Conservation (phyloP, 2,797 vertebrate species). For the Poeciliopsis gracilis region DNA sequence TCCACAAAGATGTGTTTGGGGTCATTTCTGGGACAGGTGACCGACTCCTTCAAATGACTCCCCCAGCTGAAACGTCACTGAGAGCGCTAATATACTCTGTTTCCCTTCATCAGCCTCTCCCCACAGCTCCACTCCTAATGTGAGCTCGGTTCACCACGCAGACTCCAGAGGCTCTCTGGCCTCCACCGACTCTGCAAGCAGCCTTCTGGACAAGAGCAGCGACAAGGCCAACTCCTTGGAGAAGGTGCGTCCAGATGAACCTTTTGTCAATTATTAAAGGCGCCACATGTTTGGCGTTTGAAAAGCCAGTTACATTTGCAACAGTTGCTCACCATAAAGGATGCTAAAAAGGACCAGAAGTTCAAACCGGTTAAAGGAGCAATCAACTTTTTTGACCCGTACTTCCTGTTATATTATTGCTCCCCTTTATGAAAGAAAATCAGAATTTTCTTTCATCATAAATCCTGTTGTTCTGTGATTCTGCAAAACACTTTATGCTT, state of each 20-base stretch:
- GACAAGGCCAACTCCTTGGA: constrained; percentile 93
- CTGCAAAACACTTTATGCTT: neutral
- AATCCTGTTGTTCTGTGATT: too few relatives aligned
- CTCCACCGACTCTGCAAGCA: constrained; percentile 95
- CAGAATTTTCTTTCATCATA: neutral
- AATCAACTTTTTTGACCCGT: neutral
- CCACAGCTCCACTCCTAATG: constrained; percentile 90
- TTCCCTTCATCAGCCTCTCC: constrained; percentile 83
- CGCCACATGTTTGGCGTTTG: neutral
- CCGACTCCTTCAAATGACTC: neutral
- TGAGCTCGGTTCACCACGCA: constrained; percentile 87
- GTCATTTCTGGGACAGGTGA: constrained; percentile 95
- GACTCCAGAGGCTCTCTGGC: constrained; percentile 94
- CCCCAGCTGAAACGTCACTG: neutral
- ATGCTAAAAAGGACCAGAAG: neutral
- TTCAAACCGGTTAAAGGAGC: neutral
- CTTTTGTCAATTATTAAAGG: neutral
- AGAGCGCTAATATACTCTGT: neutral
- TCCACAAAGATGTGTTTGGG: constrained; percentile 95
- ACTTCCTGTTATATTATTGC: too few relatives aligned
- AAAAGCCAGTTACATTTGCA: neutral
- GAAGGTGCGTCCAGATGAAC: constrained; percentile 79
- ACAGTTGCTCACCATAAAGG: neutral
- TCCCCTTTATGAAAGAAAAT: neutral
- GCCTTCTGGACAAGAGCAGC: constrained; percentile 89